Conservation (phyloP, 53 echinoderm and acorn worm species). For the Mesocentrotus franciscanus region DNA sequence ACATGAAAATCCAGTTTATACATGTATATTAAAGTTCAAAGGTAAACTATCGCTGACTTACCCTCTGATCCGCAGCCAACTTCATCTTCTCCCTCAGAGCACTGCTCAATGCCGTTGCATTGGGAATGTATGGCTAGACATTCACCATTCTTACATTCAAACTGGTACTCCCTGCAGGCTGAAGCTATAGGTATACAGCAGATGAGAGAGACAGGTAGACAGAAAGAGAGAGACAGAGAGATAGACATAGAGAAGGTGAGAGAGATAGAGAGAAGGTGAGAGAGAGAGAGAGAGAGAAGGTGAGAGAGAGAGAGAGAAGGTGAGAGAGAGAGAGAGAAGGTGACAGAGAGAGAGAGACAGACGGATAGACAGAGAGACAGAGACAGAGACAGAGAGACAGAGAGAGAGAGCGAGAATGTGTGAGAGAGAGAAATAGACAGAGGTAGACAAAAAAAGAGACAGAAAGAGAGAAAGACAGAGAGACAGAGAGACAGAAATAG, state of each 20-base stretch:
- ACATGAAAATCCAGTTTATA: too few relatives aligned
- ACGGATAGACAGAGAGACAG: too few relatives aligned
- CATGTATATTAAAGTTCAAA: too few relatives aligned
- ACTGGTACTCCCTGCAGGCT: slow-evolving; percentile 34
- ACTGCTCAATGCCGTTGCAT: slow-evolving; percentile 29
- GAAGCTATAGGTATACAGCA: neutral
- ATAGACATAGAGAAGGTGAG: neutral
- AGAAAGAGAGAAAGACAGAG: neutral
- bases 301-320: too few relatives aligned
- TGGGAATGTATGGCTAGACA: slow-evolving; percentile 29
- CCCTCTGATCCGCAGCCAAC: neutral
- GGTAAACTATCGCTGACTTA: neutral
- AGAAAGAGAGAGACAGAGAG: neutral
- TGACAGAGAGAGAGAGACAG: too few relatives aligned
- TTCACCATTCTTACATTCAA: slow-evolving; percentile 54
- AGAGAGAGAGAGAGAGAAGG: neutral
- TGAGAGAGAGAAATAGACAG: too few relatives aligned
- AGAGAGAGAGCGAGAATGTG: too few relatives aligned
- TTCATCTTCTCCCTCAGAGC: slow-evolving; percentile 62
- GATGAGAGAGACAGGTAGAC: neutral
- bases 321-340: too few relatives aligned
- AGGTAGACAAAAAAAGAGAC: neutral
- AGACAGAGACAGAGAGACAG: too few relatives aligned
- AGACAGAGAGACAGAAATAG: neutral
- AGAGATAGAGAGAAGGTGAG: neutral